Conservation (phyloP, 2,113 vertebrate species). For the Lampris incognitus region DNA sequence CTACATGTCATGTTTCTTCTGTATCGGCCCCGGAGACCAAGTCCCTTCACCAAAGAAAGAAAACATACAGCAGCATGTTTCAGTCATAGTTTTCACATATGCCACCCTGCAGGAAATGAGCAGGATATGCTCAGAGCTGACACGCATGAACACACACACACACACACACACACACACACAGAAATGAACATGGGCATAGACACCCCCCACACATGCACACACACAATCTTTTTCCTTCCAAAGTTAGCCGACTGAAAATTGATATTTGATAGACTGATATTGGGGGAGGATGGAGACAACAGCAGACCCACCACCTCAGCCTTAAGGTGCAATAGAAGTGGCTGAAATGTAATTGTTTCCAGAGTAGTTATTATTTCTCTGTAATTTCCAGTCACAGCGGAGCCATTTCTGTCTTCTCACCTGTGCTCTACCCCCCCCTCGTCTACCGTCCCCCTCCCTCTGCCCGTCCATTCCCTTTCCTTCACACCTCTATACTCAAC, state of each 20-base stretch:
- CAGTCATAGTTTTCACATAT: constrained; percentile 58
- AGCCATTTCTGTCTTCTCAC: neutral
- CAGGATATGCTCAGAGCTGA: constrained; percentile 38
- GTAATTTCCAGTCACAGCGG: constrained; percentile 52
- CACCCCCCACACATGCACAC: neutral
- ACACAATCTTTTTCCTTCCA: constrained; percentile 41
- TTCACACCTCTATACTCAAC: neutral
- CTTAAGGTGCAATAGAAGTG: constrained; percentile 38
- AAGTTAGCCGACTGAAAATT: constrained; percentile 49
- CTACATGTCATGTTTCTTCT: constrained; percentile 70
- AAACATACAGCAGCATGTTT: constrained; percentile 1
- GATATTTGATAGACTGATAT: constrained; percentile 65
- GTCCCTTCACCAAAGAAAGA: constrained; percentile 36
- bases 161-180: constrained; percentile 1
- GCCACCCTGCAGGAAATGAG: constrained; percentile 50
- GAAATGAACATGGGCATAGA: too few relatives aligned
- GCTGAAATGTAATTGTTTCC: constrained; percentile 58
- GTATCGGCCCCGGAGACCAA: constrained; percentile 45
- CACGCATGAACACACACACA: constrained; percentile 11
- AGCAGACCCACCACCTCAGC: constrained; percentile 40
- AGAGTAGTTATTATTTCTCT: constrained; percentile 49
- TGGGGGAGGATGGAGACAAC: constrained; percentile 33
- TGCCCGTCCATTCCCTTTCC: neutral
- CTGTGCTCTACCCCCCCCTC: neutral
- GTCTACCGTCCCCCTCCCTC: neutral